Evolutionary conservation across 2,797 vertebrate genomes (phyloP), one percentile per base, ranked within the genome.

Genomic region (Hypotaenidia philippensis): DNA sequence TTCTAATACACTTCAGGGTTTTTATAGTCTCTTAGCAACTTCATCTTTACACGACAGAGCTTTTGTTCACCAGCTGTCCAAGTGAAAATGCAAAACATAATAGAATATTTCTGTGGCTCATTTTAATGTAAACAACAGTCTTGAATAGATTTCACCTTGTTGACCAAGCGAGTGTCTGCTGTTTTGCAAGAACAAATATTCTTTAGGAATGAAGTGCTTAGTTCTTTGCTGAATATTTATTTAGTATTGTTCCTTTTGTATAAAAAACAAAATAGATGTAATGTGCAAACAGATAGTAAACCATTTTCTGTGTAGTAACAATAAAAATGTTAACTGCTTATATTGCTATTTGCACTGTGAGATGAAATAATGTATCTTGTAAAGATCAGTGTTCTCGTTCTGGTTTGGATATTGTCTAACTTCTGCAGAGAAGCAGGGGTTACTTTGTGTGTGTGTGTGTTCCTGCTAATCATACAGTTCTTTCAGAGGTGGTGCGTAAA

Each of bases 11-110:
- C 18, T 49, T 70, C 1, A 29, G 45, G 31, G 3, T 10, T 85
- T 94, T 83, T 70, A 15, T 74, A 53, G 69, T 94, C 45, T 93
- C 72, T 49, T 88, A 64, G 65, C n/a, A 90, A 50, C 80, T 91
- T 93, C 21, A 32, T 80, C 31, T 66, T 27, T 76, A 63, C n/a
- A 15, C 8, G 25, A 15, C 25, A 29, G 52, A 81, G 75, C 47
- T 78, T 64, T 80, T 84, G 53, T 38, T 87, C 52, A 74, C 70
- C 79, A 90, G 60, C 60, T 94, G 86, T 87, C 80, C 19, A 52
- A 81, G 70, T 70, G 84, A 84, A 81, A 95, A 81, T 87, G 52
- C 41, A 87, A 84, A 87, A 69, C 38, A 32, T 32, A 60, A 53
- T 60, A 76, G 76, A 82, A 52, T 74, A 81, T 83, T 81, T 29